A percentile compares a stretch with the other conserved stretches of the same genome.
These are phyloP conservation scores for Mycteria americana DNA, from an alignment of 2,797 vertebrate genomes.

Conservation along the genomic window DNA sequence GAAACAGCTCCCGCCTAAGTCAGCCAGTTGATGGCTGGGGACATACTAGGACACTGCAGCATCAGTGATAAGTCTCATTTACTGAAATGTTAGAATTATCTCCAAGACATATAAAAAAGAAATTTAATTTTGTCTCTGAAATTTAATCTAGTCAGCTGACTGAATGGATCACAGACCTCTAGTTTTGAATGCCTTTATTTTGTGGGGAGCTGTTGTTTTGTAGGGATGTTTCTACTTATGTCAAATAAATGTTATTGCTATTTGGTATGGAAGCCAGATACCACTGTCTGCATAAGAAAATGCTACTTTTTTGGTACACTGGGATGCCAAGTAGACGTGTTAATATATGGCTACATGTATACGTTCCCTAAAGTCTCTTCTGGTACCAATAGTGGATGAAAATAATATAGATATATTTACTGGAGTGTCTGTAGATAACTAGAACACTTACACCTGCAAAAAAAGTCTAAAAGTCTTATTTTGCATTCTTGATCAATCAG, in stretches of 20 bases:
- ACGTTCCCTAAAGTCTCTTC: slow-evolving; percentile 12
- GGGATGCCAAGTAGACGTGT: slow-evolving; percentile 35
- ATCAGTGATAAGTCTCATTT: not conserved
- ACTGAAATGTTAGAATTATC: not conserved
- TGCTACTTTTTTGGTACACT: slow-evolving; percentile 32
- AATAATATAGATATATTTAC: slow-evolving; percentile 29
- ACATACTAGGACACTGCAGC: not conserved
- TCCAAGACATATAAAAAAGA: not conserved
- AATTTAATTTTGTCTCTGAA: not conserved
- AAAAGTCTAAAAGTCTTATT: not conserved
- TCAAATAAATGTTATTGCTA: slow-evolving; percentile 8
- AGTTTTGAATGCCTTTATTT: slow-evolving; percentile 22
- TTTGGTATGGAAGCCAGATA: slow-evolving; percentile 58
- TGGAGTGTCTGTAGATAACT: not conserved
- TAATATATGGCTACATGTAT: slow-evolving; percentile 40
- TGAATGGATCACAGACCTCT: not conserved
- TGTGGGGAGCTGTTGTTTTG: not conserved
- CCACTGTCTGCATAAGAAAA: slow-evolving; percentile 65
- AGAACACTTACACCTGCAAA: not conserved
- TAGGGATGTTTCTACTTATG: slow-evolving; percentile 22
- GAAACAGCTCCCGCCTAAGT: not conserved
- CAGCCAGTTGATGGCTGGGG: not conserved
- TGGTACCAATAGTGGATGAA: not conserved
- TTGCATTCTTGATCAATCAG: not conserved
- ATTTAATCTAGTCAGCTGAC: not conserved